Evolutionary conservation across 2,113 vertebrate species (phyloP), one percentile per base, ranked within the genome.

Genomic region (Castor canadensis): DNA sequence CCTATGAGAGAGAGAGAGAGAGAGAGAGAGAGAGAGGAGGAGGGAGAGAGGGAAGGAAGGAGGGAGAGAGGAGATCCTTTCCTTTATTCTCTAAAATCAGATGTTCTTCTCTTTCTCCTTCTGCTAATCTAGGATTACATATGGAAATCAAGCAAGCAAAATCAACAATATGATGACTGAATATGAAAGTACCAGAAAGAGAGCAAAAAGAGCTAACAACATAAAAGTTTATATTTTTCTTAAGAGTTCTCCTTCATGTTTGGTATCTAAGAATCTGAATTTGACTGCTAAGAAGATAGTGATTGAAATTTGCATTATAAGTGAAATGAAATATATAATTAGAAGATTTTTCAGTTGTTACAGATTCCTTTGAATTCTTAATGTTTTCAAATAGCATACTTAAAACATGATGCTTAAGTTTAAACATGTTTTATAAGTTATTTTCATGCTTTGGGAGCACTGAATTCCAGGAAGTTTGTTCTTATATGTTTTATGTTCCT

Each of bases 181-280:
- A 83, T 66, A 72, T 73, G 85, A 93, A 96, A 91, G 45, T 76
- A 43, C 47, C 43, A 85, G 77, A 75, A 87, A 87, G 81, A 81
- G 87, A 83, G 52, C 52, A 81, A 66, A 84, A 90, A 87, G 45
- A 73, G 66, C 26, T 56, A 60, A 82, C 58, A 85, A 80, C 49
- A 71, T 45, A 45, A 54, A 96, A 56, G 52, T 73, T 80, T 54
- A 40, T 71, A 62, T 83, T 91, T 93, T 95, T 87, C 71, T 95
- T 79, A 12, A 79, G 67, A 90, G 43, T 85, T 47, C 17, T 93
- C 73, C 93, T 72, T 97, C 73, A 95, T 80, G 20, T 72, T 80
- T 82, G 93, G 76, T 45, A 89, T 71, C 67, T 89, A 96, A 92
- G 54, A 89, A 94, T 89, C 35, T 92, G 52, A 89, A 88, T 88